Evolutionary conservation across 1,140 invertebrate species (phyloP).

Genomic region (Marisa cornuarietis): DNA sequence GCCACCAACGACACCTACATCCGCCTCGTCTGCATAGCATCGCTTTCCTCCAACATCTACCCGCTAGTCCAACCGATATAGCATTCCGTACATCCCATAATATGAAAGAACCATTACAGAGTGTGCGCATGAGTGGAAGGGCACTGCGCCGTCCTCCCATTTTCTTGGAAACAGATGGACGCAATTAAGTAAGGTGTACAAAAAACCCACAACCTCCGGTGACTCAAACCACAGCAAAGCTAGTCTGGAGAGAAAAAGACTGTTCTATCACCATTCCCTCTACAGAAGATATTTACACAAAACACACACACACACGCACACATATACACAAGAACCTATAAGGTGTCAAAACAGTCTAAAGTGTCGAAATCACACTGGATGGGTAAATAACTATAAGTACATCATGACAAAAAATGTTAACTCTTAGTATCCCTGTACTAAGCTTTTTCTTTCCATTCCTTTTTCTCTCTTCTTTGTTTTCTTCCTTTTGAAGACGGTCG

Average conservation of each 20-base stretch:
- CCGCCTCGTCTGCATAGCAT: no score
- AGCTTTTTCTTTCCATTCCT: neutral
- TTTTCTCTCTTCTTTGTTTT: neutral
- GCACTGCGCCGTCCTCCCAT: neutral
- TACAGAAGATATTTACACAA: slow-evolving; percentile 8
- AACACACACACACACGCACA: neutral
- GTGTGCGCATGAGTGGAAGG: no score
- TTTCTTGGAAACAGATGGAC: neutral
- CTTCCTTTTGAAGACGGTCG: neutral
- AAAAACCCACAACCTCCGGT: slow-evolving; percentile 7
- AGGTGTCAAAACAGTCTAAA: no score
- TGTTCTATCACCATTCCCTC: neutral
- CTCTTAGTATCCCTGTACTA: neutral
- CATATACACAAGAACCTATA: neutral
- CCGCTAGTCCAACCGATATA: no score
- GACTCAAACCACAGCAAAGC: slow-evolving; percentile 7
- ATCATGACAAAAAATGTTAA: neutral
- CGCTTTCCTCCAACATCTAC: no score
- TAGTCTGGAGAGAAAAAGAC: neutral
- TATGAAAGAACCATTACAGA: no score
- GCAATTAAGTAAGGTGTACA: neutral
- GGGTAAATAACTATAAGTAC: no score
- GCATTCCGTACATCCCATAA: no score
- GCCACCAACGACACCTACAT: slow-evolving; percentile 7
- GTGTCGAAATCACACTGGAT: no score